Base-by-base conservation (phyloP, 2,113 vertebrate genomes). In the Strigops habroptila region DNA sequence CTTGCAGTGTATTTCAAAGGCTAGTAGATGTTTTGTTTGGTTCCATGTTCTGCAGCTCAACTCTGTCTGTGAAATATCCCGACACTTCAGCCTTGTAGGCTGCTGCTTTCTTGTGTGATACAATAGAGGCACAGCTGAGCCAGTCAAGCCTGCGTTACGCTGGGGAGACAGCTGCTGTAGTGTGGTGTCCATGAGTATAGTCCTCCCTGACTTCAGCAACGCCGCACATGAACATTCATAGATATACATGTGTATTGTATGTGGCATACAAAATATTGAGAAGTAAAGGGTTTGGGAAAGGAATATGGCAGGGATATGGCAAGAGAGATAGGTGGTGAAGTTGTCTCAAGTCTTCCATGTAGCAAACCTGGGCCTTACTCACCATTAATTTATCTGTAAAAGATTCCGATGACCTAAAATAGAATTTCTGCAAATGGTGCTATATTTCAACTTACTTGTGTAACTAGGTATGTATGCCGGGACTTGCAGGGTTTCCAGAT, bases 151-250 rank as follows among this genome's bases (percentile, higher is more conserved):
- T 21, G 31, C 0, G 2, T 25, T 49, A 7, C 14, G 2, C 14
- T 18, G 41, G 10, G 41, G 57, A 10, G n/a, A 5, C 60, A 24
- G 22, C 76, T 27, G 37, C 43, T 79, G 17, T 6, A 9, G 8
- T 22, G 52, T 3, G 0, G 23, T 19, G 55, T n/a, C 64, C 16
- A 0, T 35, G 21, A 31, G 6, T 39, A 33, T 8, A 41, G 48
- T 5, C 31, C 44, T 68, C 37, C 57, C 31, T 68, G 62, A 41
- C 28, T 37, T 39, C 0, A 2, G 53, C 3, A 6, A 1, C 23
- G 3, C 25, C 3, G 0, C 39, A 6, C 2, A 0, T 1, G 3
- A 28, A 14, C 18, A 1, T 41, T 2, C 0, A 19, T 25, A 31
- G 24, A 16, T 17, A 28, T 5, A 2, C 11, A 2, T 0, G 0